phyloP scores from a whole-genome alignment of 2,888 invertebrate genomes.

The Amphipoea lucens region DNA sequence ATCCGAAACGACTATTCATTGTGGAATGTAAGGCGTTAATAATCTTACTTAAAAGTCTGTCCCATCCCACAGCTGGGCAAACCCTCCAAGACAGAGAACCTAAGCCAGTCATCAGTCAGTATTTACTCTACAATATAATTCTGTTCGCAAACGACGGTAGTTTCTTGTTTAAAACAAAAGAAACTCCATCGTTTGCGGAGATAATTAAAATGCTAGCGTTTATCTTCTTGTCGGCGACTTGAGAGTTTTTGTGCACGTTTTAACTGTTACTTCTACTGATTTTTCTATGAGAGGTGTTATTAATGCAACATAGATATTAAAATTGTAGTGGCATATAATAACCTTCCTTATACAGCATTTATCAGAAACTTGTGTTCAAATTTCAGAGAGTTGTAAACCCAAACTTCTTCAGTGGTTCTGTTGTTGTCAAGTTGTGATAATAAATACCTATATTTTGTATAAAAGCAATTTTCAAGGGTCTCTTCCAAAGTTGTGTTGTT shows the following conservation, averaged over 20 bases:
- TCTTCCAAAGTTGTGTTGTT: neutral
- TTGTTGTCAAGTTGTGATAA: no score
- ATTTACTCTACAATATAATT: conserved; percentile 38
- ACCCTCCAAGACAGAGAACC: neutral
- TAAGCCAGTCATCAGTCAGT: conserved; percentile 11
- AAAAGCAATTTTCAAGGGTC: no score
- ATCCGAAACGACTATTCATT: neutral
- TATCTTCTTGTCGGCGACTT: conserved; percentile 41
- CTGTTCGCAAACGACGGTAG: conserved; percentile 41
- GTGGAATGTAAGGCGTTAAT: neutral
- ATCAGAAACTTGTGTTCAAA: no score
- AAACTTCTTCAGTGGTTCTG: no score
- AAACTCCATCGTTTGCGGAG: conserved; percentile 50
- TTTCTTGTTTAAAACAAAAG: conserved; percentile 53
- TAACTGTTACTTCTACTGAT: conserved; percentile 8
- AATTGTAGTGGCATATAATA: neutral
- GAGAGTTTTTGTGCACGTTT: conserved; percentile 22
- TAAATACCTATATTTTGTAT: neutral
- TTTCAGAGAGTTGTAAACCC: no score
- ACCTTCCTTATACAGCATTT: neutral
- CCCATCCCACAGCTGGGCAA: neutral
- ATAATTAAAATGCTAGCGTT: conserved; percentile 58
- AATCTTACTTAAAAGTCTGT: neutral
- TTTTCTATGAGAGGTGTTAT: neutral
- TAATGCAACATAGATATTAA: neutral